phyloP scores from a whole-genome alignment of 2,888 invertebrate genomes.

The Sabellastarte sp. region DNA sequence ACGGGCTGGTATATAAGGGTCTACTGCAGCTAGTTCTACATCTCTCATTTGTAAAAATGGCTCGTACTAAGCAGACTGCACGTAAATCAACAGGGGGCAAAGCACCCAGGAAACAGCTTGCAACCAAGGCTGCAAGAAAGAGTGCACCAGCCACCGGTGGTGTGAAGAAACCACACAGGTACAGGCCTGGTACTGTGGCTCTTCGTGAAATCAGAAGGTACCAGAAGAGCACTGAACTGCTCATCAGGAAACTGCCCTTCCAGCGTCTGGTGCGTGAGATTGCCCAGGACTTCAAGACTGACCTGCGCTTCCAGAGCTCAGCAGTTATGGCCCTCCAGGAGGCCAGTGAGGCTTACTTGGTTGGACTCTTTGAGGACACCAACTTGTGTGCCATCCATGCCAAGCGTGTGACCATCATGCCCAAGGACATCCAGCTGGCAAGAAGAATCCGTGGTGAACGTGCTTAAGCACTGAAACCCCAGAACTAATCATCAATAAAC shows the following conservation, averaged over 20 bases:
- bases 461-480: slow-evolving; percentile 4
- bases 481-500: too few relatives aligned
- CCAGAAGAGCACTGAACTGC: slow-evolving; percentile 59
- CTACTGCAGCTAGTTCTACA: too few relatives aligned
- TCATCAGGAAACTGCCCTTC: slow-evolving; percentile 59
- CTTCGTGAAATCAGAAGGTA: slow-evolving; percentile 59
- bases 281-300: slow-evolving; percentile 60
- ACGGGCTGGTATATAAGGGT: neutral
- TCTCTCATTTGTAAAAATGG: slow-evolving; percentile 47
- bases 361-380: slow-evolving; percentile 92
- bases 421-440: slow-evolving; percentile 94
- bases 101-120: slow-evolving; percentile 59
- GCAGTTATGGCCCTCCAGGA: slow-evolving; percentile 12
- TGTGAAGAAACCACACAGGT: slow-evolving; percentile 57
- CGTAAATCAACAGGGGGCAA: slow-evolving; percentile 60
- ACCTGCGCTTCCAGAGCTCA: slow-evolving; percentile 24
- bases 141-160: slow-evolving; percentile 58
- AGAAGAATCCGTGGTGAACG: slow-evolving; percentile 59
- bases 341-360: slow-evolving; percentile 25
- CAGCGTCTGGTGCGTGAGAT: slow-evolving; percentile 59
- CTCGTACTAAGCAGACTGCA: slow-evolving; percentile 60
- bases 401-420: slow-evolving; percentile 96
- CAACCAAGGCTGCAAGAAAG: slow-evolving; percentile 58
- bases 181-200: slow-evolving; percentile 57
- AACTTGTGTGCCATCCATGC: slow-evolving; percentile 97